These are phyloP conservation scores for Macrosteles quadrilineatus DNA, from an alignment of 1,140 invertebrate genomes.

Conservation along the genomic window DNA sequence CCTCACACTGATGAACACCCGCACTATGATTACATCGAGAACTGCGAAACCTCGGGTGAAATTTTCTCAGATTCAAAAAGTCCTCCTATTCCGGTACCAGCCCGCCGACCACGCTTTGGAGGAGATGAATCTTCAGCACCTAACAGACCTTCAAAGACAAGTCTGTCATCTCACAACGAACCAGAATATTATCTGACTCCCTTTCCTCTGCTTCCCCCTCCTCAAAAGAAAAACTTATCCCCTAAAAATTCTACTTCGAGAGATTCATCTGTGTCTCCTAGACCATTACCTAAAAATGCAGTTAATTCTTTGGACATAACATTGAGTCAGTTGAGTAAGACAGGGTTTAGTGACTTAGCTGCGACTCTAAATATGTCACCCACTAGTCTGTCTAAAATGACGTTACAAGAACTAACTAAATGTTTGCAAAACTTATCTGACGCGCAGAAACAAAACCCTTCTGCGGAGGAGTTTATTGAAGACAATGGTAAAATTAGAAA, in stretches of 20 bases:
- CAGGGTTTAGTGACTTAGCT: constrained; percentile 77
- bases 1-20: constrained; percentile 59
- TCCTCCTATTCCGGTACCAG: constrained; percentile 64
- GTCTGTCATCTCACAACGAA: constrained; percentile 47
- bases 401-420: constrained; percentile 77
- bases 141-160: constrained; percentile 49
- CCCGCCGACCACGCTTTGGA: constrained; percentile 57
- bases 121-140: constrained; percentile 52
- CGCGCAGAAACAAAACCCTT: constrained; percentile 36
- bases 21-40: constrained; percentile 63
- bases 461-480: constrained; percentile 35
- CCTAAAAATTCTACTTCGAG: constrained; percentile 35
- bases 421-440: constrained; percentile 60
- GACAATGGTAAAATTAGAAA: constrained; percentile 38
- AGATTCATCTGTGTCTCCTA: constrained; percentile 10
- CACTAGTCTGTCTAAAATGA: constrained; percentile 77
- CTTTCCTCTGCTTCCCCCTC: constrained; percentile 48
- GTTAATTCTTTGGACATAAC: constrained; percentile 67
- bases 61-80: constrained; percentile 49
- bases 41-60: constrained; percentile 52
- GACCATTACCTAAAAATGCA: constrained; percentile 42
- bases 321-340: constrained; percentile 75
- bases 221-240: constrained; percentile 44
- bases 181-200: constrained; percentile 64
- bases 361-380: constrained; percentile 72